Evolutionary conservation across 2,888 invertebrate genomes (phyloP).

Genomic region (Heteropelma amictum): DNA sequence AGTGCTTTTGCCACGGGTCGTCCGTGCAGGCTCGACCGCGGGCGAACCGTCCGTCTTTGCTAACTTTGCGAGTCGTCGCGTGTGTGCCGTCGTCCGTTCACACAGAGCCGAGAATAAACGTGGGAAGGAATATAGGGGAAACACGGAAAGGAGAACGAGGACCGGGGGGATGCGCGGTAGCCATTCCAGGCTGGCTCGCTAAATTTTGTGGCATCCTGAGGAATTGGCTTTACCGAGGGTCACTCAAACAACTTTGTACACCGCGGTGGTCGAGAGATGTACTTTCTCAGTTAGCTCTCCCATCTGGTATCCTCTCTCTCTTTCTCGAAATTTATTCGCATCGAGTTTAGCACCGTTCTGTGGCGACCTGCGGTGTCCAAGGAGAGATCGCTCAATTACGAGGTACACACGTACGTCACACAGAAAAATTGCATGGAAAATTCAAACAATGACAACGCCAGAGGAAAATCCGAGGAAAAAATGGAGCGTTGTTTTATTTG

Average conservation of each 20-base stretch:
- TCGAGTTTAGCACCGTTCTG: background rate
- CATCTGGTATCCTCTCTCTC: background rate
- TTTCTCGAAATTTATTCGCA: slow-evolving; percentile 7
- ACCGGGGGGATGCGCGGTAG: too few species aligned
- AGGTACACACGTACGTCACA: slow-evolving; percentile 1
- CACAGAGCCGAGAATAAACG: slow-evolving; percentile 23
- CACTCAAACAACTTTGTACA: slow-evolving; percentile 26
- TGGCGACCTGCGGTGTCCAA: background rate
- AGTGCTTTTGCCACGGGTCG: too few species aligned
- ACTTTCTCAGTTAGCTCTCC: slow-evolving; percentile 24
- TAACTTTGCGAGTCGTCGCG: slow-evolving; percentile 37
- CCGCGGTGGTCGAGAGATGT: background rate
- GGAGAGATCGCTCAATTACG: background rate
- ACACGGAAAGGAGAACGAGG: too few species aligned
- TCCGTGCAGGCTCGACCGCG: too few species aligned
- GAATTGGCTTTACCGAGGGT: slow-evolving; percentile 47
- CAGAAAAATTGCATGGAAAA: slow-evolving; percentile 2
- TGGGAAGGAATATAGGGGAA: background rate
- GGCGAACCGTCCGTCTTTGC: slow-evolving; percentile 11
- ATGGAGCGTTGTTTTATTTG: background rate
- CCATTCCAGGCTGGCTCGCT: too few species aligned
- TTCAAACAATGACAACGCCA: background rate
- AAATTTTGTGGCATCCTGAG: slow-evolving; percentile 16
- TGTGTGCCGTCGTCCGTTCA: background rate
- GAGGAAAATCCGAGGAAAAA: background rate